These are phyloP conservation scores for Steatornis caripensis DNA, from an alignment of 2,113 vertebrate genomes.

Conservation along the genomic window DNA sequence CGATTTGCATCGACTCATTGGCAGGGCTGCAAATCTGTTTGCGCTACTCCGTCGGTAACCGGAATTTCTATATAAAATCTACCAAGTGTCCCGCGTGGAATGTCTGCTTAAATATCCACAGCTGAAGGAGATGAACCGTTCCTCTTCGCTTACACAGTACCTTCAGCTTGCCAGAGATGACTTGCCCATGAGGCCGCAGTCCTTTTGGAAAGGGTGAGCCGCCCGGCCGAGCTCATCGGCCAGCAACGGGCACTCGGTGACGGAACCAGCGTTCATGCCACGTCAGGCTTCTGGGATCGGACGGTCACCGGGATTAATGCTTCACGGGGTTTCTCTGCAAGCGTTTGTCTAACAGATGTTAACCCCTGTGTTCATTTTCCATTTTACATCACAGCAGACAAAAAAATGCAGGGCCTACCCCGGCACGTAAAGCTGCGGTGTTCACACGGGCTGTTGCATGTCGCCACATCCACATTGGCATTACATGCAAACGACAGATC, in stretches of 20 bases:
- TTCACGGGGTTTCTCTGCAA: not conserved
- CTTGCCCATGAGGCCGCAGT: not conserved
- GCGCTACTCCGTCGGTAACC: rapidly evolving
- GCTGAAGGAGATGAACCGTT: not conserved
- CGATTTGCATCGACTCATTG: not conserved
- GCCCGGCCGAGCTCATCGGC: not conserved
- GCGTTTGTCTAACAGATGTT: not conserved
- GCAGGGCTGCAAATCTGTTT: not conserved
- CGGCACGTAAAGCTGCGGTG: rapidly evolving
- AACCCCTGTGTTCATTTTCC: not conserved
- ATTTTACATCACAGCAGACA: not conserved
- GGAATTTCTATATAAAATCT: not conserved
- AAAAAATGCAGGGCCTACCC: rapidly evolving
- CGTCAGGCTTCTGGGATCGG: not conserved
- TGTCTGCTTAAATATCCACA: not conserved
- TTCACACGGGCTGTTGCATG: rapidly evolving
- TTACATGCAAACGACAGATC: rapidly evolving
- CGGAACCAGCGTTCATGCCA: not conserved
- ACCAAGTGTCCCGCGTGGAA: not conserved
- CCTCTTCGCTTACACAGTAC: not conserved
- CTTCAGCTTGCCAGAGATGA: not conserved
- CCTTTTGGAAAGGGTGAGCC: not conserved
- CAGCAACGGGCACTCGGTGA: not conserved
- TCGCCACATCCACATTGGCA: rapidly evolving
- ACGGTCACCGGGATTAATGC: not conserved